Percentiles rank a stretch among this genome's conserved stretches.
These are phyloP conservation scores for Nannoperca australis DNA, from an alignment of 2,797 vertebrate species.

Conservation along the genomic window DNA sequence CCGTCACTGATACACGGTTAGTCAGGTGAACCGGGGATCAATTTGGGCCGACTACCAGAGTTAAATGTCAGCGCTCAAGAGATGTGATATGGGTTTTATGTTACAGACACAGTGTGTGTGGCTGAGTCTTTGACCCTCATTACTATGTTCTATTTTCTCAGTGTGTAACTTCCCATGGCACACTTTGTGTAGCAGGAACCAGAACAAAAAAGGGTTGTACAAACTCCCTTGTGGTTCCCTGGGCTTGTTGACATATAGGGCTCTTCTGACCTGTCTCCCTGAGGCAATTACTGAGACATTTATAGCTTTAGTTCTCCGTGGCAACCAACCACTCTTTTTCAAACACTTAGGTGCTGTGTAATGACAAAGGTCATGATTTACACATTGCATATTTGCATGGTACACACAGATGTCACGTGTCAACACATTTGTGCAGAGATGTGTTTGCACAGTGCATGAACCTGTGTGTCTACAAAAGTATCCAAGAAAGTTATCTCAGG, in stretches of 20 bases:
- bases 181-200: conserved; percentile 53
- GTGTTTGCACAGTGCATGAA: conserved; percentile 22
- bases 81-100: conserved; percentile 50
- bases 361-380: conserved; percentile 31
- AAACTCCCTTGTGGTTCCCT: conserved; percentile 64
- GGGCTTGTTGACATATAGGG: conserved; percentile 64
- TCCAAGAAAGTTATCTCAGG: too few species aligned
- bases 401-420: background rate
- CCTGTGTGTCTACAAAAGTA: background rate
- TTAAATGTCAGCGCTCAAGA: conserved; percentile 60
- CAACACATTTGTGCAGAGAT: conserved; percentile 22
- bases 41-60: conserved; percentile 55
- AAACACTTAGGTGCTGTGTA: conserved; percentile 11
- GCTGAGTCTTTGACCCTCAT: conserved; percentile 63
- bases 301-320: conserved; percentile 40
- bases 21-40: conserved; percentile 72
- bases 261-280: conserved; percentile 57
- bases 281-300: conserved; percentile 57
- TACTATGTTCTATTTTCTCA: conserved; percentile 54
- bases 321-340: conserved; percentile 24
- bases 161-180: conserved; percentile 53
- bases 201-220: conserved; percentile 61
- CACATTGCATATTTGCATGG: conserved; percentile 20
- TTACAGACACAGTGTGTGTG: conserved; percentile 25
- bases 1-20: conserved; percentile 71